Evolutionary conservation across 2,797 vertebrate species (phyloP).

Genomic region (Decapterus maruadsi): DNA sequence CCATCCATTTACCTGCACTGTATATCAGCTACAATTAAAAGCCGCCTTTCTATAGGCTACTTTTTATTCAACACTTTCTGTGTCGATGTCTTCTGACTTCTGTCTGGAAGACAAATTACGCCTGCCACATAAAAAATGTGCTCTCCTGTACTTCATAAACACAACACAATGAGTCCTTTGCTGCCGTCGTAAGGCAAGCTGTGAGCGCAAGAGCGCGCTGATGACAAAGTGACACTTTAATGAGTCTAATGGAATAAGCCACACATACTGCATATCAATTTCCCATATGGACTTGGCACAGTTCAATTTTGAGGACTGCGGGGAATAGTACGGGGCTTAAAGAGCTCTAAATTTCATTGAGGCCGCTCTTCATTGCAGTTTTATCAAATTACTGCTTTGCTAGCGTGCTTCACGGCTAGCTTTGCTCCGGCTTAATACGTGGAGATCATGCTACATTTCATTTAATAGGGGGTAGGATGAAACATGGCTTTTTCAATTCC

Average conservation of each 20-base stretch:
- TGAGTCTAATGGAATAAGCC: conserved; percentile 78
- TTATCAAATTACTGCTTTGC: conserved; percentile 76
- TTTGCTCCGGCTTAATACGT: conserved; percentile 35
- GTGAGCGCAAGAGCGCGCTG: conserved; percentile 55
- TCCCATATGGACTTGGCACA: conserved; percentile 60
- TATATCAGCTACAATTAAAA: conserved; percentile 30
- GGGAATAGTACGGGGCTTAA: conserved; percentile 50
- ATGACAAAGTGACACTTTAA: conserved; percentile 82
- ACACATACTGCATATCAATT: conserved; percentile 72
- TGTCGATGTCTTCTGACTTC: conserved; percentile 62
- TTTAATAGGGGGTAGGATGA: conserved; percentile 70
- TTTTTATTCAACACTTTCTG: conserved; percentile 44
- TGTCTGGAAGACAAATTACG: conserved; percentile 78
- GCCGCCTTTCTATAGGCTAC: conserved; percentile 30
- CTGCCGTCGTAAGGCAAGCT: conserved; percentile 65
- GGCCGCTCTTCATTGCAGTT: conserved; percentile 55
- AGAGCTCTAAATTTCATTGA: conserved; percentile 53
- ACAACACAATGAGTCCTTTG: conserved; percentile 73
- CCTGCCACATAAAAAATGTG: conserved; percentile 58
- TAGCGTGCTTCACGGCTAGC: conserved; percentile 41
- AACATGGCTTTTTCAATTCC: conserved; percentile 80
- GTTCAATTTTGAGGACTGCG: conserved; percentile 35
- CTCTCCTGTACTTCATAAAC: conserved; percentile 61
- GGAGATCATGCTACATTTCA: conserved; percentile 63
- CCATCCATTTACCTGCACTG: conserved; percentile 13